phyloP scores from a whole-genome alignment of 1,140 invertebrate genomes.

The Drosophila carrolli region DNA sequence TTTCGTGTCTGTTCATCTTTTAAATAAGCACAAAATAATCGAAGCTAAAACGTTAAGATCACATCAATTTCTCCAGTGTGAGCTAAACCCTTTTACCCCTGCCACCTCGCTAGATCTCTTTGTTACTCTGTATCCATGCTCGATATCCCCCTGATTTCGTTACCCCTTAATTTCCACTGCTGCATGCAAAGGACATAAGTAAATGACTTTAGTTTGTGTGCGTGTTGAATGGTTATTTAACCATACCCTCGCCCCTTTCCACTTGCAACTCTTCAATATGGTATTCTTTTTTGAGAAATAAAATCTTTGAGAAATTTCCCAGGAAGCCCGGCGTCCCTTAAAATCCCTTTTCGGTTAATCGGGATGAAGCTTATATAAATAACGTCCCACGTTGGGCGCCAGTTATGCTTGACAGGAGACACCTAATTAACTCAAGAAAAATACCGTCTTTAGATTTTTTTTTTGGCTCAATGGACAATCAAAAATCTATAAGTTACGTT shows the following conservation, averaged over 20 bases:
- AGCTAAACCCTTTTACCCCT: not conserved
- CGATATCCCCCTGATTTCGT: constrained; percentile 24
- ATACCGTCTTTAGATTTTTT: too few relatives aligned
- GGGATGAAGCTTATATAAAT: not conserved
- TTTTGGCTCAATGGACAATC: too few relatives aligned
- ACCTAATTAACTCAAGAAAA: too few relatives aligned
- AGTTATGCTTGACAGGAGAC: not conserved
- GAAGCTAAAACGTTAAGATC: constrained; percentile 17
- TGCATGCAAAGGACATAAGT: constrained; percentile 32
- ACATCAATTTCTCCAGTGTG: constrained; percentile 17
- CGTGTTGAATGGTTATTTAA: not conserved
- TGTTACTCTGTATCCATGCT: constrained; percentile 18
- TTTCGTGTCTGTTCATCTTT: constrained; percentile 41
- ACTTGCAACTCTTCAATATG: not conserved
- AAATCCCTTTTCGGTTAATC: too few relatives aligned
- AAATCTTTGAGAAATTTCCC: too few relatives aligned
- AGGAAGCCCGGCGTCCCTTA: too few relatives aligned
- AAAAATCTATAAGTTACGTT: too few relatives aligned
- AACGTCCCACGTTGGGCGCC: not conserved
- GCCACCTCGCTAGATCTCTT: constrained; percentile 14
- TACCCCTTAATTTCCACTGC: constrained; percentile 8
- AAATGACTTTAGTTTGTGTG: constrained; percentile 6
- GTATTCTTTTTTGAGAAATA: not conserved
- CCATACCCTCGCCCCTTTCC: not conserved
- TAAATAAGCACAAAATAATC: constrained; percentile 32